Conservation (phyloP, 1,140 invertebrate species). For the Hyphantria cunea region DNA sequence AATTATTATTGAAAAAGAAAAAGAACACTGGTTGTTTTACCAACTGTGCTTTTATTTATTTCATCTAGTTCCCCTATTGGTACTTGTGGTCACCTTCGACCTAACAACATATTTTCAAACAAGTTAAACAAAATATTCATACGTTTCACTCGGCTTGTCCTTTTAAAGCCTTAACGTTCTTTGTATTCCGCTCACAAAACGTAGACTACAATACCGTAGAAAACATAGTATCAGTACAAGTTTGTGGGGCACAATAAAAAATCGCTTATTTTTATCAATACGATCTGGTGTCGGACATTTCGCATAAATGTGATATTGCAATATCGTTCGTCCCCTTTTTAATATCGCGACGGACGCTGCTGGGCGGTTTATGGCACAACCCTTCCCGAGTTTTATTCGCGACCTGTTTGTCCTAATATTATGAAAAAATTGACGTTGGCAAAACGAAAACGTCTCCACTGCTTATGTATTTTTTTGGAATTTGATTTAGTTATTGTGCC, state of each 20-base stretch:
- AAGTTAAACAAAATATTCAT: too few relatives aligned
- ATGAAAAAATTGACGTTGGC: constrained; percentile 78
- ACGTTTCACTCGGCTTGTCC: too few relatives aligned
- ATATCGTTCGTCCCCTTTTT: constrained; percentile 80
- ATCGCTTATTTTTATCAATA: constrained; percentile 81
- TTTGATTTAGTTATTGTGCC: constrained; percentile 22
- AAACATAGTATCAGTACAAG: constrained; percentile 40
- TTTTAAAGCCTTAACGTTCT: constrained; percentile 8
- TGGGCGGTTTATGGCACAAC: constrained; percentile 78
- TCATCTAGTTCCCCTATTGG: too few relatives aligned
- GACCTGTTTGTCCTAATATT: constrained; percentile 80
- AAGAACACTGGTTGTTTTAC: too few relatives aligned
- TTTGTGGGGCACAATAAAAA: constrained; percentile 75
- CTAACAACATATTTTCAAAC: too few relatives aligned
- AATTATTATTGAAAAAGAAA: too few relatives aligned
- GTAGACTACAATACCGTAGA: constrained; percentile 33
- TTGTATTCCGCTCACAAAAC: constrained; percentile 18
- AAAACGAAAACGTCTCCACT: constrained; percentile 52
- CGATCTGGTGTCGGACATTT: constrained; percentile 80
- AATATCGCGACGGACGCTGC: constrained; percentile 77
- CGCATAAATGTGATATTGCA: constrained; percentile 82
- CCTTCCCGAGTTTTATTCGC: constrained; percentile 79
- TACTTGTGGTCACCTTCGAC: too few relatives aligned
- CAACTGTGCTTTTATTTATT: too few relatives aligned
- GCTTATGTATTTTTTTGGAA: constrained; percentile 38